phyloP scores from a whole-genome alignment of 2,113 vertebrate genomes.

The Micronycteris hirsuta region DNA sequence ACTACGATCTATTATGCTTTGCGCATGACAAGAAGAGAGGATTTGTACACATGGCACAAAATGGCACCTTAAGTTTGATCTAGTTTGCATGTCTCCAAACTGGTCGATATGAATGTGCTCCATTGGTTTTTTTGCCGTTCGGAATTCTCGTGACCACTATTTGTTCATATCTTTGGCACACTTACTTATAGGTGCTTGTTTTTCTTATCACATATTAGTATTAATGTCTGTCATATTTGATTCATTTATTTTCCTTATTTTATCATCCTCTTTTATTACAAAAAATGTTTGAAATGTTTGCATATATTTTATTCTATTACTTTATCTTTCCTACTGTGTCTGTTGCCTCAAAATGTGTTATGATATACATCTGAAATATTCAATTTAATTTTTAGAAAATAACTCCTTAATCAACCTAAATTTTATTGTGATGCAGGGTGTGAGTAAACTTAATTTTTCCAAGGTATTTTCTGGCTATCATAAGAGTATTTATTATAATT shows the following conservation, averaged over 20 bases:
- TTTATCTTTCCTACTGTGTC: not conserved
- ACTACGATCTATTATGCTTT: not conserved
- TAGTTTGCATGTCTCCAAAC: not conserved
- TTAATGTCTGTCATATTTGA: not conserved
- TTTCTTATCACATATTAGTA: not conserved
- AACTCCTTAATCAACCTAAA: not conserved
- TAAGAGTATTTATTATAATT: not conserved
- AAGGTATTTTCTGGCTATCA: not conserved
- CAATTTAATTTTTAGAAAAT: not conserved
- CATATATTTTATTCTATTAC: not conserved
- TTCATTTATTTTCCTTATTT: conserved; percentile 16
- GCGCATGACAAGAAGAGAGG: not conserved
- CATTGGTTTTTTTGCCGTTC: not conserved
- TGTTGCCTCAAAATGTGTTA: not conserved
- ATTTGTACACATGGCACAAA: not conserved
- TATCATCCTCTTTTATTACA: not conserved
- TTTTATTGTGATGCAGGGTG: not conserved
- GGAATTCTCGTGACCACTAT: not conserved
- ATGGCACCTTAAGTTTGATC: not conserved
- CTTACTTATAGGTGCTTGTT: not conserved
- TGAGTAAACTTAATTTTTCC: not conserved
- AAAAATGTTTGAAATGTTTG: not conserved
- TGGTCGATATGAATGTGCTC: not conserved
- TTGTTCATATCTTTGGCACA: not conserved
- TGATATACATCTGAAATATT: not conserved